Percentiles rank a stretch among this genome's conserved stretches.
Conservation (phyloP, 2,797 vertebrate species). For the Phalloptychus januarius region DNA sequence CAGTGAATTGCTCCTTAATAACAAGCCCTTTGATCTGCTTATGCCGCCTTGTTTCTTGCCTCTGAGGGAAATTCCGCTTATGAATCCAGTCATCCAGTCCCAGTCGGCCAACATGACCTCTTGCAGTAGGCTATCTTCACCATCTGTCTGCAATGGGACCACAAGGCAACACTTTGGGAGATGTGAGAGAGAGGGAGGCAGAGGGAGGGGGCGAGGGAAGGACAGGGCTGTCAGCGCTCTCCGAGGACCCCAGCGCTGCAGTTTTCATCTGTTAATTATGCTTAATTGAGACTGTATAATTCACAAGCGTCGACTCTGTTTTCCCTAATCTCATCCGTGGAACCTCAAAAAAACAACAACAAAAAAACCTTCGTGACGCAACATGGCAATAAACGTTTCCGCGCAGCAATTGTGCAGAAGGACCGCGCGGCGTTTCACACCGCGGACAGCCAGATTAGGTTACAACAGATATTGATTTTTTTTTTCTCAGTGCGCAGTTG, state of each 20-base stretch:
- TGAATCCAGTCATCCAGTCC: conserved; percentile 55
- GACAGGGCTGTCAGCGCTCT: conserved; percentile 43
- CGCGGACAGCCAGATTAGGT: conserved; percentile 23
- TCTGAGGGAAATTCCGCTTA: conserved; percentile 37
- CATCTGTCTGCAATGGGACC: conserved; percentile 74
- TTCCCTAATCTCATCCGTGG: conserved; percentile 51
- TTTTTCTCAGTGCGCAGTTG: conserved; percentile 48
- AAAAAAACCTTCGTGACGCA: conserved; percentile 53
- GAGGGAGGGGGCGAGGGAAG: not conserved
- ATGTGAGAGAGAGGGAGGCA: conserved; percentile 20
- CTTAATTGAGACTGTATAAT: conserved; percentile 72
- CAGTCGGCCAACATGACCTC: conserved; percentile 63
- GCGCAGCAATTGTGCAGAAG: conserved; percentile 27
- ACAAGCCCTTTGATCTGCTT: conserved; percentile 48
- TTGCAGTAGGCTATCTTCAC: conserved; percentile 54
- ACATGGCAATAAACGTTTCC: conserved; percentile 36
- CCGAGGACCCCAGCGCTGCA: conserved; percentile 58
- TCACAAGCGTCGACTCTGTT: conserved; percentile 42
- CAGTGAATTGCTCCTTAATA: conserved; percentile 51
- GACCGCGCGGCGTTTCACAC: conserved; percentile 26
- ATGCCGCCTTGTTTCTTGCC: conserved; percentile 14
- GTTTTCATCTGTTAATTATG: conserved; percentile 73
- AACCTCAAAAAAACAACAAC: conserved; percentile 14
- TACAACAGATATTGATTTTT: conserved; percentile 41
- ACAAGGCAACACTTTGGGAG: conserved; percentile 60